Evolutionary conservation across 2,797 vertebrate genomes (phyloP).

Genomic region (Valencia hispanica): DNA sequence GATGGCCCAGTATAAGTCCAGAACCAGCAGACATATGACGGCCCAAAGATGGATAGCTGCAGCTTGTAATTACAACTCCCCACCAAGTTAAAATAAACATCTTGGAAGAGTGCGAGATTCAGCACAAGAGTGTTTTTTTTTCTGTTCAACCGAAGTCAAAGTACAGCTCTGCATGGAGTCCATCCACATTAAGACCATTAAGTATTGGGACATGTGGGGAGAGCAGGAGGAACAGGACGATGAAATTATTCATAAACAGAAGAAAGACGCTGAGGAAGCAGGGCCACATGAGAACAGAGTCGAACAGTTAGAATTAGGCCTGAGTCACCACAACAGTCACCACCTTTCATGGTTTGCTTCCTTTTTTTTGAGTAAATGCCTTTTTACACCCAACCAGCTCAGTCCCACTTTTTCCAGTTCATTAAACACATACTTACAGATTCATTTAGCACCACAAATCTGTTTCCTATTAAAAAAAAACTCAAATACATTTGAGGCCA

Average conservation of each 20-base stretch:
- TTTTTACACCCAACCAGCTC: slow-evolving; percentile 1
- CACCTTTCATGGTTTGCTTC: background rate
- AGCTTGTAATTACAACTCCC: slow-evolving; percentile 61
- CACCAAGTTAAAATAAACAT: slow-evolving; percentile 44
- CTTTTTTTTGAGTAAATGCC: background rate
- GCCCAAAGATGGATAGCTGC: slow-evolving; percentile 36
- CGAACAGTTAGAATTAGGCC: slow-evolving; percentile 22
- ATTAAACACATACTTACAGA: background rate
- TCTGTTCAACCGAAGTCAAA: background rate
- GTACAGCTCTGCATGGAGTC: background rate
- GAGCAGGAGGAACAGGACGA: background rate
- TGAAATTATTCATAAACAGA: slow-evolving; percentile 35
- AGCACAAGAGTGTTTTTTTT: slow-evolving; percentile 18
- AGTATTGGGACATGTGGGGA: slow-evolving; percentile 3
- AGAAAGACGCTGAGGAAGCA: slow-evolving; percentile 30
- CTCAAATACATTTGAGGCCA: background rate
- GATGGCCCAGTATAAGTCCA: slow-evolving; percentile 26
- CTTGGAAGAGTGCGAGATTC: slow-evolving; percentile 20
- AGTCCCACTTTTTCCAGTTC: background rate
- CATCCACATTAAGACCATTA: background rate
- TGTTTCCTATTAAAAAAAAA: background rate
- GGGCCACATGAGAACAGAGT: slow-evolving; percentile 43
- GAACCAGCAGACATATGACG: slow-evolving; percentile 39
- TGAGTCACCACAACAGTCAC: slow-evolving; percentile 4
- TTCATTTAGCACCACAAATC: background rate